Evolutionary conservation across 37 sponge, comb jelly and placozoan genomes (phyloP).

Genomic region (Ephydatia muelleri): DNA sequence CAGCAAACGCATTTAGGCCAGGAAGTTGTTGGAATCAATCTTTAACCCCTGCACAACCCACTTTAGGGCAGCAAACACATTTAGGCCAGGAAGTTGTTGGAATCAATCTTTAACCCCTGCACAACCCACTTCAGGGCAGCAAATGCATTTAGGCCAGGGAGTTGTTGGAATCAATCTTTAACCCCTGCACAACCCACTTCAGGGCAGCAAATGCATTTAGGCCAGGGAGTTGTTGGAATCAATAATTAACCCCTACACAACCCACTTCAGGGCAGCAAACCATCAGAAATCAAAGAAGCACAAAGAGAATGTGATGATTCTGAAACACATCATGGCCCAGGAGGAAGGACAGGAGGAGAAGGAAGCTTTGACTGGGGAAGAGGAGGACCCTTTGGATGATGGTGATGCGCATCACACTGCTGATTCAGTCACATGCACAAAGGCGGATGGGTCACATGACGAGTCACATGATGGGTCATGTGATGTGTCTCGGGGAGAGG

Average conservation of each 20-base stretch:
- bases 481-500: neutral
- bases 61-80: too few species aligned
- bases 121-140: too few species aligned
- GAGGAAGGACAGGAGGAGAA: constrained; percentile 39
- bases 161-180: too few species aligned
- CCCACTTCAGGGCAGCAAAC: constrained; percentile 67
- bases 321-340: constrained; percentile 65
- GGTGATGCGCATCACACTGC: neutral
- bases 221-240: too few species aligned
- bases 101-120: too few species aligned
- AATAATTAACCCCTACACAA: neutral
- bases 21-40: too few species aligned
- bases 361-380: neutral
- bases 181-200: too few species aligned
- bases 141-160: too few species aligned
- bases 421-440: neutral
- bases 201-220: too few species aligned
- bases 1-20: too few species aligned
- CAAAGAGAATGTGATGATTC: constrained; percentile 74
- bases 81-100: too few species aligned
- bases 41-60: too few species aligned
- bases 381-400: neutral
- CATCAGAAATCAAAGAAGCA: constrained; percentile 95
- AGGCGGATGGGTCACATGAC: neutral
- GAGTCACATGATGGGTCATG: neutral